Percentiles rank a stretch among this genome's conserved stretches.
Evolutionary conservation across 1,140 invertebrate genomes (phyloP).

Genomic region (Drosophila kohkoa): DNA sequence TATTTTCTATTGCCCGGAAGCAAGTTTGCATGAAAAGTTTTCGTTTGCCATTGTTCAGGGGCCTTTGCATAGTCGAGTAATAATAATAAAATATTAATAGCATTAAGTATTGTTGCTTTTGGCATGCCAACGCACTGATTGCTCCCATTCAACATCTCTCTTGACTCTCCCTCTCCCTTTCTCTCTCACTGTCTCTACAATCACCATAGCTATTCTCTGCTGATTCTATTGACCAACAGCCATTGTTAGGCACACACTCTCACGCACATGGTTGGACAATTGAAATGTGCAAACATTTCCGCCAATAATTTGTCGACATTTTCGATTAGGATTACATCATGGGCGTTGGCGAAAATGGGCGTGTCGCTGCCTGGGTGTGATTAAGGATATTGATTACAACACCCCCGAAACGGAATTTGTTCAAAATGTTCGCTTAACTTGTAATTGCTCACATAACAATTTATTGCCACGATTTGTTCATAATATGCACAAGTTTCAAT

Average conservation of each 20-base stretch:
- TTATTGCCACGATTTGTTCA: constrained; percentile 2
- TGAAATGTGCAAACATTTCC: constrained; percentile 73
- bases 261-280: constrained; percentile 32
- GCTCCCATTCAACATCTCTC: constrained; percentile 21
- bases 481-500: neutral
- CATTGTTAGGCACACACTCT: constrained; percentile 21
- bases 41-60: constrained; percentile 59
- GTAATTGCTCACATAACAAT: constrained; percentile 8
- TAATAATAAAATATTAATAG: constrained; percentile 80
- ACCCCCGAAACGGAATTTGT: constrained; percentile 41
- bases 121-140: constrained; percentile 40
- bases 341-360: constrained; percentile 2
- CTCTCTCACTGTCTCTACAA: constrained; percentile 17
- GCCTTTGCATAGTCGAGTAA: constrained; percentile 67
- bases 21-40: constrained; percentile 49
- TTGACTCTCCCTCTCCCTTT: constrained; percentile 3
- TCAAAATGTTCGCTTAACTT: constrained; percentile 3
- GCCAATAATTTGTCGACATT: constrained; percentile 57
- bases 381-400: constrained; percentile 44
- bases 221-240: constrained; percentile 16
- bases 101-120: constrained; percentile 64
- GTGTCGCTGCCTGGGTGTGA: constrained; percentile 22
- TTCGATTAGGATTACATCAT: constrained; percentile 54
- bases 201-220: constrained; percentile 32
- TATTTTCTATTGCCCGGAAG: constrained; percentile 65